Evolutionary conservation across 2,797 vertebrate species (phyloP), one percentile per base, ranked within the genome.

Genomic region (Caiman crocodilus): DNA sequence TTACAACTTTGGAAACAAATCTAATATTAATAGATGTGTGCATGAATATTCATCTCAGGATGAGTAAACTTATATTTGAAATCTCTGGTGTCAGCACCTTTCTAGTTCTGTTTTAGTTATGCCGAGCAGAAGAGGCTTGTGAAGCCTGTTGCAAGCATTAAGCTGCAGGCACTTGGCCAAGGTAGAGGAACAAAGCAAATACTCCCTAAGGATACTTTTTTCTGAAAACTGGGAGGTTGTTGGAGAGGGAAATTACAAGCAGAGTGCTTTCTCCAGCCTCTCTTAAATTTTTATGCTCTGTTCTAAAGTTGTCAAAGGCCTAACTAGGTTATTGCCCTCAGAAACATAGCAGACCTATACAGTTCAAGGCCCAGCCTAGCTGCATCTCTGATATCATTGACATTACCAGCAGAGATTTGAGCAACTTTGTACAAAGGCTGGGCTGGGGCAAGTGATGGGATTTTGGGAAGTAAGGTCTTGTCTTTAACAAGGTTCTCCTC

Each of bases 41-140:
- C 63, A 77, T 76, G 73, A 80, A 88, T 80, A 91, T 91, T 91
- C 71, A 90, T 76, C 11, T 26, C 50, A n/a, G 42, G 18, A 57
- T 69, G 56, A 67, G 59, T 80, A 69, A 61, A 58, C 26, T 32
- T 76, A 18, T 76, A 35, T 88, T 88, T 78, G 80, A 17, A 69
- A 67, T 63, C 71, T 50, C 26, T 61, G 56, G 15, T 32, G 8
- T 80, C 57, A 71, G 50, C 58, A 30, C 4, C 80, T 76, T 60
- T 69, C 3, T 50, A 42, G 8, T 30, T 14, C 56, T 71, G 32
- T 71, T 57, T 59, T 17, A 64, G 57, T 21, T 71, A 25, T 42
- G 81, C 15, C 61, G 60, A 67, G 76, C 59, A 35, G 77, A 55
- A 20, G 20, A 32, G 15, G 23, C 25, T 35, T 60, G 61, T 30